A percentile compares a stretch with the other conserved stretches of the same genome.
phyloP scores from a whole-genome alignment of 2,888 invertebrate genomes.

The Himalopsyche tibetana region DNA sequence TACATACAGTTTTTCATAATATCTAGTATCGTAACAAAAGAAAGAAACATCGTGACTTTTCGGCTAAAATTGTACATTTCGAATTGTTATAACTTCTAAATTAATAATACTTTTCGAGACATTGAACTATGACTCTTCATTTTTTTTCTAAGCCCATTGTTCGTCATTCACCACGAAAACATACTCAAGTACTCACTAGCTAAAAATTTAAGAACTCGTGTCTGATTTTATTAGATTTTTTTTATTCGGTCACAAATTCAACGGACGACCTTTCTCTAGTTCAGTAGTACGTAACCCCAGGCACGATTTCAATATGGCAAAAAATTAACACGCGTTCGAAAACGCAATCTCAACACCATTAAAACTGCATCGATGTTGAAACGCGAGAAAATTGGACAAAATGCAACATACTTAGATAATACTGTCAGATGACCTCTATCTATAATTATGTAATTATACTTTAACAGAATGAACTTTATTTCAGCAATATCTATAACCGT shows the following conservation, averaged over 20 bases:
- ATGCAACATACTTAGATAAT: too few relatives aligned
- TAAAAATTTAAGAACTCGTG: neutral
- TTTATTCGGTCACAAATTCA: constrained; percentile 18
- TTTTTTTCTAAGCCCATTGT: constrained; percentile 28
- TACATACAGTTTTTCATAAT: too few relatives aligned
- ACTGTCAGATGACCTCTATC: too few relatives aligned
- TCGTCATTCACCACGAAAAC: constrained; percentile 18
- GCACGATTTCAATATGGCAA: neutral
- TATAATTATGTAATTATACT: too few relatives aligned
- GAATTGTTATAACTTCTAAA: too few relatives aligned
- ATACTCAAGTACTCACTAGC: constrained; percentile 1
- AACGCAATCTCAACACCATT: neutral
- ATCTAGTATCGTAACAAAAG: too few relatives aligned
- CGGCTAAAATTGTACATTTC: too few relatives aligned
- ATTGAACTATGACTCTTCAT: neutral
- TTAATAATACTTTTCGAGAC: constrained; percentile 1
- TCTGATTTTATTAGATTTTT: constrained; percentile 22
- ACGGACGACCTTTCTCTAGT: constrained; percentile 28
- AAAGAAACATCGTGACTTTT: too few relatives aligned
- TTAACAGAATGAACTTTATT: too few relatives aligned
- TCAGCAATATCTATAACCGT: too few relatives aligned
- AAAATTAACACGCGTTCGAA: neutral
- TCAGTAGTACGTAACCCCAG: constrained; percentile 7
- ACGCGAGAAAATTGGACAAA: too few relatives aligned
- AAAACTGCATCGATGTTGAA: neutral